phyloP scores from a whole-genome alignment of 2,113 vertebrate genomes.

The Myotis davidii region DNA sequence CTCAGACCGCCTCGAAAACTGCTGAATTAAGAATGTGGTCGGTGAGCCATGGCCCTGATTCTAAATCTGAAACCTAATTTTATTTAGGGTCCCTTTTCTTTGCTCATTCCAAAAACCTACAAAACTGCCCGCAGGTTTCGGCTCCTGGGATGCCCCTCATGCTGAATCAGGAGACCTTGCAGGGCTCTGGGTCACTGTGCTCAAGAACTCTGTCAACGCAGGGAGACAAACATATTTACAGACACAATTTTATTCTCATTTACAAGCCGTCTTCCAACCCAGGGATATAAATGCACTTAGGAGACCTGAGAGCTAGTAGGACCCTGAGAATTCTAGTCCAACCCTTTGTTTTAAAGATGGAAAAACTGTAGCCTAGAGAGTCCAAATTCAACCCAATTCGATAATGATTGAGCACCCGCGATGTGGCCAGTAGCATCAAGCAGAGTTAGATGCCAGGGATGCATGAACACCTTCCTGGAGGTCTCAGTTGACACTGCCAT shows the following conservation, averaged over 20 bases:
- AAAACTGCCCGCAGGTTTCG: accelerated
- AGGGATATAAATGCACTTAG: not conserved
- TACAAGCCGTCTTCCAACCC: not conserved
- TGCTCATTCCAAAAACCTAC: not conserved
- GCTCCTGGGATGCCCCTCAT: not conserved
- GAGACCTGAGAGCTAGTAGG: not conserved
- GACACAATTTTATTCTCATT: not conserved
- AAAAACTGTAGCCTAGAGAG: not conserved
- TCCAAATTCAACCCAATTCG: not conserved
- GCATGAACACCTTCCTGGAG: no score
- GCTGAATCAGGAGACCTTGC: not conserved
- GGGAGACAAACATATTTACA: not conserved
- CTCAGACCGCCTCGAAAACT: not conserved
- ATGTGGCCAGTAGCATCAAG: not conserved
- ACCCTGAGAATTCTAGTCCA: not conserved
- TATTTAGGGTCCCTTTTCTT: not conserved
- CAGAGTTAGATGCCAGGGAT: not conserved
- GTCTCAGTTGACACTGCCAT: not conserved
- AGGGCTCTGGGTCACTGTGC: not conserved
- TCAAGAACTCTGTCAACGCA: not conserved
- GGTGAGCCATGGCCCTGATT: not conserved
- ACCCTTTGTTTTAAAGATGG: not conserved
- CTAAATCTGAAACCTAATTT: not conserved
- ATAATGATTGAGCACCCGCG: not conserved
- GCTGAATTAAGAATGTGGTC: not conserved